These are phyloP conservation scores for Casuarius casuarius DNA, from an alignment of 2,113 vertebrate genomes.

Conservation along the genomic window DNA sequence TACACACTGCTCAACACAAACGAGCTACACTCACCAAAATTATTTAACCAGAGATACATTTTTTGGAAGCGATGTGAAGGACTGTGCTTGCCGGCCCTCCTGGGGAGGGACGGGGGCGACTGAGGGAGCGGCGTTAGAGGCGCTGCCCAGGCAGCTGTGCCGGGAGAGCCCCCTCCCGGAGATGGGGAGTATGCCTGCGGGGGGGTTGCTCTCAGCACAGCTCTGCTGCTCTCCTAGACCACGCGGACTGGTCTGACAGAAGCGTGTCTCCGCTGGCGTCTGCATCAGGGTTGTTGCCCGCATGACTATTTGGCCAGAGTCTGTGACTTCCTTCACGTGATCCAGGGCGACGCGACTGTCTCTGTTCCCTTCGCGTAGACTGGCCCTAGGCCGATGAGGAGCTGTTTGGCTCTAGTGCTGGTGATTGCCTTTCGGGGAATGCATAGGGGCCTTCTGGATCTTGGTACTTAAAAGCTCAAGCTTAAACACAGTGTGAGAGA, in stretches of 20 bases:
- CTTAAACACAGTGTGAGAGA: neutral
- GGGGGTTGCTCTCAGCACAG: neutral
- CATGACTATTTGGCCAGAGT: neutral
- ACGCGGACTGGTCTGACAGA: neutral
- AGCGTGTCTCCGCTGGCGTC: neutral
- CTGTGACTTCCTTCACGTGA: rapidly evolving
- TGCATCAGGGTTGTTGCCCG: neutral
- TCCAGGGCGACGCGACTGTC: rapidly evolving
- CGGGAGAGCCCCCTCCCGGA: neutral
- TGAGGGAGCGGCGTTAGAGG: neutral
- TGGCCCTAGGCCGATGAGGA: neutral
- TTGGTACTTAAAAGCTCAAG: neutral
- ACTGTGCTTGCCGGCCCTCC: neutral
- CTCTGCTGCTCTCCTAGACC: neutral
- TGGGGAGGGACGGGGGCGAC: neutral
- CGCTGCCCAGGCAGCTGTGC: neutral
- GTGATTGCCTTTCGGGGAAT: neutral
- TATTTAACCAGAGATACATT: neutral
- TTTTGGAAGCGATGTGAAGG: neutral
- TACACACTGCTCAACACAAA: neutral
- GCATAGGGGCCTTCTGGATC: neutral
- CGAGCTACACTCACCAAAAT: neutral
- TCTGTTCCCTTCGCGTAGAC: neutral
- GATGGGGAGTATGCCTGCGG: neutral
- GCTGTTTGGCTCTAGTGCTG: neutral